phyloP scores from a whole-genome alignment of 1,140 invertebrate genomes.

The Calosoma granatense region DNA sequence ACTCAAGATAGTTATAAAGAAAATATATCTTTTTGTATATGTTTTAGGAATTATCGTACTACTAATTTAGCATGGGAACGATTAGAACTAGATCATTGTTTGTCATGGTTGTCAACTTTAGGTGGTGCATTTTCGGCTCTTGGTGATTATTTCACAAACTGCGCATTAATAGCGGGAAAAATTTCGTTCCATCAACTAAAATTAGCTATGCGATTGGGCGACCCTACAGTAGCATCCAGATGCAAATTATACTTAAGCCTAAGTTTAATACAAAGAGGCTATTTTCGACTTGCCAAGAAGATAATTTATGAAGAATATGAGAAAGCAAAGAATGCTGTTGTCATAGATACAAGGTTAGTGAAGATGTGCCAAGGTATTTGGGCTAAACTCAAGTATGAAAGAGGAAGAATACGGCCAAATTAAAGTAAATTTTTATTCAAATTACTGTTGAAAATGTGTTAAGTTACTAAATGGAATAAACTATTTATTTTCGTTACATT shows the following conservation, averaged over 20 bases:
- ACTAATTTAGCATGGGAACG: slow-evolving; percentile 45
- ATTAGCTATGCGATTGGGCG: slow-evolving; percentile 66
- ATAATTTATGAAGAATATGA: slow-evolving; percentile 56
- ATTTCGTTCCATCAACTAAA: slow-evolving; percentile 75
- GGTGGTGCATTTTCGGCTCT: slow-evolving; percentile 90
- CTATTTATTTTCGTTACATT: no score
- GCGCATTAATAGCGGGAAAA: slow-evolving; percentile 74
- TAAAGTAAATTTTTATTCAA: not conserved
- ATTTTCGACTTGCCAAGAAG: slow-evolving; percentile 48
- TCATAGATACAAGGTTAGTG: slow-evolving; percentile 48
- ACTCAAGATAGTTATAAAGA: slow-evolving; percentile 12
- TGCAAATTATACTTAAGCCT: slow-evolving; percentile 80
- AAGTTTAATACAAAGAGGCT: slow-evolving; percentile 72
- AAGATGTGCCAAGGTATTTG: slow-evolving; percentile 80
- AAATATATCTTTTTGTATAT: slow-evolving; percentile 14
- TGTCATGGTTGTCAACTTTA: slow-evolving; percentile 93
- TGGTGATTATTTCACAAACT: slow-evolving; percentile 71
- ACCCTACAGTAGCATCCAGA: slow-evolving; percentile 64
- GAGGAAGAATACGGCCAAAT: not conserved
- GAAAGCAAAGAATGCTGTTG: slow-evolving; percentile 38
- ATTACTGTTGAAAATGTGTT: no score
- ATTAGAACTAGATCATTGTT: slow-evolving; percentile 69
- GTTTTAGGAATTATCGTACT: slow-evolving; percentile 33
- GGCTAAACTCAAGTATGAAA: slow-evolving; percentile 63
- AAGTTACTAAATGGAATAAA: no score